These are phyloP conservation scores for Pachyseris speciosa DNA, from an alignment of 64 coral and sea anemone species.

Conservation along the genomic window DNA sequence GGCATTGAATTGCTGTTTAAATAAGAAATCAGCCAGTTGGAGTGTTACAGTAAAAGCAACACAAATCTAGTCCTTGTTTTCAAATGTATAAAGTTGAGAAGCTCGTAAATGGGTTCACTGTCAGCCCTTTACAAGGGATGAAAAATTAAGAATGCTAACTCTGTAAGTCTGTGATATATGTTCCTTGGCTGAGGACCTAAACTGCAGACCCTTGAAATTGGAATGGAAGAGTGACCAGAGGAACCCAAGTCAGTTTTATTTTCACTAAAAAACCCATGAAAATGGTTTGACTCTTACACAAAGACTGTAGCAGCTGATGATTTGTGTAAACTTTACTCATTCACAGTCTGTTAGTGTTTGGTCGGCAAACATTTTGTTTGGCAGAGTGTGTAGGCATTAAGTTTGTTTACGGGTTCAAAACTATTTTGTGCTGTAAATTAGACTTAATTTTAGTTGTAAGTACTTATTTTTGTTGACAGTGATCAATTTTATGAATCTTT, in stretches of 20 bases:
- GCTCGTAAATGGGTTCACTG: not conserved
- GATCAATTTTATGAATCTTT: not conserved
- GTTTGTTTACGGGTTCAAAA: not conserved
- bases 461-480: constrained; percentile 8
- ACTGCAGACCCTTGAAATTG: not conserved
- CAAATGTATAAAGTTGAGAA: constrained; percentile 31
- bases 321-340: not conserved
- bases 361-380: not conserved
- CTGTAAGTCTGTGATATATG: not conserved
- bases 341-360: not conserved
- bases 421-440: not conserved
- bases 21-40: not conserved
- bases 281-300: not conserved
- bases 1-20: not conserved
- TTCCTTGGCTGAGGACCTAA: too few species aligned
- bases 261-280: not conserved
- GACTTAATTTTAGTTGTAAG: constrained; percentile 13
- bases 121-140: not conserved
- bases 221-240: not conserved
- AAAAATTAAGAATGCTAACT: constrained; percentile 5
- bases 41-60: not conserved
- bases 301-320: not conserved
- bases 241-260: not conserved
- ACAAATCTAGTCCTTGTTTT: not conserved
- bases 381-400: not conserved